Base-by-base conservation (phyloP, 2,888 invertebrate genomes). In the Ennomos quercinarius region DNA sequence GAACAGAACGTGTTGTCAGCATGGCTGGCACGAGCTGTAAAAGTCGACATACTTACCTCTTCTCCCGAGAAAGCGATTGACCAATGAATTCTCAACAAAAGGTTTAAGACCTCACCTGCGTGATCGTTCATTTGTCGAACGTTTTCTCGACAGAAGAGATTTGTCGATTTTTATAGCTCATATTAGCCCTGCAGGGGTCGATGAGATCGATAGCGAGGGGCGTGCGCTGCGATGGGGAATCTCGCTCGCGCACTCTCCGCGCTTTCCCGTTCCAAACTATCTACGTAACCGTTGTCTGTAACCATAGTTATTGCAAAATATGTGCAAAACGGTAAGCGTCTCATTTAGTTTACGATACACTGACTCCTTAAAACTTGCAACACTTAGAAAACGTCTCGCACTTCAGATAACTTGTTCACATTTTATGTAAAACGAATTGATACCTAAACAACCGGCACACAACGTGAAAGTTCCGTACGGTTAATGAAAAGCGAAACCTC, bases 261-360 rank as follows among this genome's bases (percentile, higher is more conserved):
- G 65, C 77, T 48, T 54, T 44, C 13, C 54, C 45, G 27, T 63
- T 67, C 70, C 81, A 85, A 87, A 85, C 76, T 83, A 87, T 84
- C 84, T 88, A 89, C 80, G 81, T 86, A 84, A 84, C 82, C 76
- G 75, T 80, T 83, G 84, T 84, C 76, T 82, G 82, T 87, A 81
- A 85, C 74, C 80, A 82, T 87, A 86, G 83, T 86, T 87, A 89
- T 90, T 91, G 90, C 90, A 89, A 89, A 91, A 90, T 85, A 88
- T 86, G 91, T 91, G 91, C 91, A 89, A 87, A 91, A 89, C 84
- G 78, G 88, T 87, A 91, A 91, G 91, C 89, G 81, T 87, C 85
- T 88, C 86, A 78, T 85, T 86, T 86, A 86, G 77, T 84, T 88
- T 87, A 89, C 82, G 81, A 87, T 86, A 90, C 89, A 90, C 83